These are phyloP conservation scores for Listrodromus nycthemerus DNA, from an alignment of 2,888 invertebrate species.

Conservation along the genomic window DNA sequence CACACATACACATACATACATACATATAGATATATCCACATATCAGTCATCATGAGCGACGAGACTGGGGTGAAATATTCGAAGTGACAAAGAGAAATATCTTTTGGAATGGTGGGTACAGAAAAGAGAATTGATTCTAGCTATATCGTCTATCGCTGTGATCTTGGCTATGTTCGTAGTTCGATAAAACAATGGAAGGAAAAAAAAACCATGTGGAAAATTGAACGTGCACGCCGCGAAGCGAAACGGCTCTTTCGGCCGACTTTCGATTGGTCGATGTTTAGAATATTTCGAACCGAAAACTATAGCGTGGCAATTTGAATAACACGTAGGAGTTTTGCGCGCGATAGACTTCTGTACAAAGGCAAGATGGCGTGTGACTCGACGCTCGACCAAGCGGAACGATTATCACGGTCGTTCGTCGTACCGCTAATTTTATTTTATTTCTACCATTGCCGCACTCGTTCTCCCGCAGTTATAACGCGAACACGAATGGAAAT, in stretches of 20 bases:
- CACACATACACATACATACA: no score
- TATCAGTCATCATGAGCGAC: background rate
- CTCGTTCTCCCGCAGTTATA: background rate
- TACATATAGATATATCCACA: background rate
- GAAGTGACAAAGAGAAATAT: background rate
- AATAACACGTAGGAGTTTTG: background rate
- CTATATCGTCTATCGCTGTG: background rate
- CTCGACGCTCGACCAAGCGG: background rate
- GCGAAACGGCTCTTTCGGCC: background rate
- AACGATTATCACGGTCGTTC: background rate
- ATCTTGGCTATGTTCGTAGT: background rate
- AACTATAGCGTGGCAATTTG: background rate
- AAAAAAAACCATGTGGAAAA: constrained; percentile 22
- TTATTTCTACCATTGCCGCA: background rate
- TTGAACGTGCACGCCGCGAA: constrained; percentile 34
- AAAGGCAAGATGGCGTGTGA: background rate
- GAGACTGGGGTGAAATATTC: constrained; percentile 19
- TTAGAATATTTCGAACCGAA: constrained; percentile 39
- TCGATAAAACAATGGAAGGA: constrained; percentile 20
- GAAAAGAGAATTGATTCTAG: constrained; percentile 21
- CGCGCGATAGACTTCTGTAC: background rate
- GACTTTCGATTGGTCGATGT: background rate
- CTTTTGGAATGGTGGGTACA: background rate
- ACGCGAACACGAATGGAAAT: background rate
- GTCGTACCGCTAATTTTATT: background rate